Evolutionary conservation across 2,113 vertebrate species (phyloP), one percentile per base, ranked within the genome.

Genomic region (Echinops telfairi): DNA sequence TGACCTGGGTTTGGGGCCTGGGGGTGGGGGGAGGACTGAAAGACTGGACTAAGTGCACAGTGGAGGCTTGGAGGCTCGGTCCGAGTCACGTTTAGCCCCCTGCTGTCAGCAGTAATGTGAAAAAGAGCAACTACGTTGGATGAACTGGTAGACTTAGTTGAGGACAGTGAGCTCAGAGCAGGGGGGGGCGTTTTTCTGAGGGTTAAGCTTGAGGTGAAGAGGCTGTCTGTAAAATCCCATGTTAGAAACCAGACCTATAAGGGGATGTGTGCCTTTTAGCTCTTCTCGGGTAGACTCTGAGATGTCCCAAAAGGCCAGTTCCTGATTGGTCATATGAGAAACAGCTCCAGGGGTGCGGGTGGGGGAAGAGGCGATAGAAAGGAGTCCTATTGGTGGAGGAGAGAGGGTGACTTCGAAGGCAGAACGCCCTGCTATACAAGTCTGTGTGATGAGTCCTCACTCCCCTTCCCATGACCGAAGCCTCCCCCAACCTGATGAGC

Each of bases 151-250:
- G 33, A 38, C 43, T 78, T 90, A 83, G 22, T 38, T 83, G 91
- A 87, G 77, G 64, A 78, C 66, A 80, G 83, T 85, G 89, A 70
- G 47, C 11, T 62, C 8, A 36, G 17, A 31, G 27, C 8, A 11
- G 47, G 47, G 47, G 47, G 5, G 47, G 47, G 9, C 47, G 9
- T 57, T 33, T 57, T 38, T 43, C 53, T 70, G 89, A 86, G 47
- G 11, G 29, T 96, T 71, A 83, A 94, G 86, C 89, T 43, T 76
- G 38, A 40, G 82, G 47, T 71, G 68, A 68, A 77, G 38, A 33
- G 1, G 40, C 10, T 84, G 66, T 43, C 38, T 85, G 8, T 78
- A 81, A 88, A 96, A 78, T 17, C 31, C 29, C 36, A 22, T 70
- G 16, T 58, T 92, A 88, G 85, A 36, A 92, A 86, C 31, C 36